Percentiles rank a stretch among this genome's conserved stretches.
Evolutionary conservation across 1,140 invertebrate genomes (phyloP).

Genomic region (Sitobion miscanthi): DNA sequence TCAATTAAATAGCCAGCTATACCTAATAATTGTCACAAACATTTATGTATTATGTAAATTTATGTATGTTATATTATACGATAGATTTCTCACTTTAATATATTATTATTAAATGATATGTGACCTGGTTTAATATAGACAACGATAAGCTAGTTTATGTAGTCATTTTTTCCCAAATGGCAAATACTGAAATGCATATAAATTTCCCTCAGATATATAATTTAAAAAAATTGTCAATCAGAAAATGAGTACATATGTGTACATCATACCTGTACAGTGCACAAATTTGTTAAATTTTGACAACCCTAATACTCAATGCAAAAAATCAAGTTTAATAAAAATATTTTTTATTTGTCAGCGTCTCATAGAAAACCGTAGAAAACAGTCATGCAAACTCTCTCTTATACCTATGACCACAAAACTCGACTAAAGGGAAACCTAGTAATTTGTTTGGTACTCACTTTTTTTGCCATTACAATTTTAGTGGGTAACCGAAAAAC

Average conservation of each 20-base stretch:
- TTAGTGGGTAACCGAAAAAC: background rate
- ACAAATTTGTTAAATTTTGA: background rate
- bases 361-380: background rate
- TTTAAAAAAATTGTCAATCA: background rate
- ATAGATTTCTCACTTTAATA: background rate
- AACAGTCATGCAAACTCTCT: background rate
- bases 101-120: background rate
- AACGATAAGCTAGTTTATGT: background rate
- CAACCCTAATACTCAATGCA: background rate
- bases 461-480: conserved; percentile 23
- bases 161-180: background rate
- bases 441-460: conserved; percentile 32
- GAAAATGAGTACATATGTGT: background rate
- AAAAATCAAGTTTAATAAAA: background rate
- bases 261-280: background rate
- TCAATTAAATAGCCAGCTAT: background rate
- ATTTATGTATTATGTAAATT: too few relatives aligned
- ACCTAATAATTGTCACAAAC: background rate
- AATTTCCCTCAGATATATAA: background rate
- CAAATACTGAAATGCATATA: background rate
- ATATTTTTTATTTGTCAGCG: background rate
- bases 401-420: background rate
- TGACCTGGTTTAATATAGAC: background rate
- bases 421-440: conserved; percentile 23
- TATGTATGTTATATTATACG: background rate